Percentiles rank a stretch among this genome's conserved stretches.
Conservation (phyloP, 2,888 invertebrate genomes). For the Spisula subtruncata region DNA sequence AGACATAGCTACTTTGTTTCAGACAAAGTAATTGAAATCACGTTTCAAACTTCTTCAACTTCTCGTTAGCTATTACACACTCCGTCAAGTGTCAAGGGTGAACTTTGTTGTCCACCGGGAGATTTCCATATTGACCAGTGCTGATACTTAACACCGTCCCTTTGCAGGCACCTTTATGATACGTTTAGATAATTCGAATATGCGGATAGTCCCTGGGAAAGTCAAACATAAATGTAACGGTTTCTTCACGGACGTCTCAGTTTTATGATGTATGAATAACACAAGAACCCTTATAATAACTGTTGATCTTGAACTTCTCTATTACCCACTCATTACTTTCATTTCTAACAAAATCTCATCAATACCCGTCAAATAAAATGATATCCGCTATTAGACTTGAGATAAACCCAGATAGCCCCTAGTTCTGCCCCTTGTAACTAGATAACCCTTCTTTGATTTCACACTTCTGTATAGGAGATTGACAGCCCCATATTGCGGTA, state of each 20-base stretch:
- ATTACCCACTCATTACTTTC: neutral
- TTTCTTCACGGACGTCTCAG: too few relatives aligned
- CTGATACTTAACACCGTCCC: too few relatives aligned
- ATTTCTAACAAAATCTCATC: neutral
- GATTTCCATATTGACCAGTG: too few relatives aligned
- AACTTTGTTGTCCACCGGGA: neutral
- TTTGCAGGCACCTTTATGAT: too few relatives aligned
- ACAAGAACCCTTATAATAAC: neutral
- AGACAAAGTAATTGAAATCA: neutral
- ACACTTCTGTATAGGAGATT: neutral
- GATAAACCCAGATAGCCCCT: slow-evolving; percentile 23
- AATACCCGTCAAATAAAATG: slow-evolving; percentile 22
- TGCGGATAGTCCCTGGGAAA: too few relatives aligned
- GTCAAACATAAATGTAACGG: too few relatives aligned
- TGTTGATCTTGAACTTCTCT: neutral
- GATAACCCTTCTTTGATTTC: slow-evolving; percentile 57
- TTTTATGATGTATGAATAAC: too few relatives aligned
- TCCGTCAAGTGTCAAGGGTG: too few relatives aligned
- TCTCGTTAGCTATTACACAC: neutral
- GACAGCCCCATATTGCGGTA: slow-evolving; percentile 20
- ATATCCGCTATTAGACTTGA: neutral
- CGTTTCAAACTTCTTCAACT: neutral
- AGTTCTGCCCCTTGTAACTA: slow-evolving; percentile 27
- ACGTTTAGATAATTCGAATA: too few relatives aligned
- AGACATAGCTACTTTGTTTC: neutral